phyloP scores from a whole-genome alignment of 2,797 vertebrate genomes.

The Lerista edwardsae region DNA sequence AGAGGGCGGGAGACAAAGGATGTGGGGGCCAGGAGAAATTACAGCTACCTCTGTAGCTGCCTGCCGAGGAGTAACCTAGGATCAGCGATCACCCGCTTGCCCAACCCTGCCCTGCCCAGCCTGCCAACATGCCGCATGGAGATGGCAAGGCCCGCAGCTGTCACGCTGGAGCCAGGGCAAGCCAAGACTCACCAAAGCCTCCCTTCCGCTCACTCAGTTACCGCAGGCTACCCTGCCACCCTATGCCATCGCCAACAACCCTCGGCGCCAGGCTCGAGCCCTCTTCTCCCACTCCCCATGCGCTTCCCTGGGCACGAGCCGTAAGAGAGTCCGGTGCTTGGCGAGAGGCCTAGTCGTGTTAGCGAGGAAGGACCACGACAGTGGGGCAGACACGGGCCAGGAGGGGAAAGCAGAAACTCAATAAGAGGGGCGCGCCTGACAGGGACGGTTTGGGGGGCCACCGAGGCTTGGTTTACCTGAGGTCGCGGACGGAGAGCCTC shows the following conservation, averaged over 20 bases:
- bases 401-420: background rate
- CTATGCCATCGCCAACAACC: background rate
- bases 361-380: background rate
- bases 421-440: background rate
- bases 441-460: conserved; percentile 5
- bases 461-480: conserved; percentile 72
- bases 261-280: conserved; percentile 52
- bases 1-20: background rate
- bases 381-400: background rate
- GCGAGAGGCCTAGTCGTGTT: conserved; percentile 47
- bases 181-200: background rate
- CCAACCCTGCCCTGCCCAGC: background rate
- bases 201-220: background rate
- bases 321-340: conserved; percentile 46
- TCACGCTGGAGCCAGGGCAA: background rate
- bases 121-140: conserved; percentile 34
- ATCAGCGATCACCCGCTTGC: background rate
- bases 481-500: conserved; percentile 75
- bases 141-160: conserved; percentile 10
- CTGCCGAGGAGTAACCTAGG: conserved; percentile 33
- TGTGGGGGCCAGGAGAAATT: background rate
- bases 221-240: background rate
- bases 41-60: background rate
- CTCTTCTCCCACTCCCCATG: conserved; percentile 54
- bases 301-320: background rate